Evolutionary conservation across 35 echinoderm and acorn worm genomes (phyloP).

Genomic region (Heliocidaris erythrogramma): DNA sequence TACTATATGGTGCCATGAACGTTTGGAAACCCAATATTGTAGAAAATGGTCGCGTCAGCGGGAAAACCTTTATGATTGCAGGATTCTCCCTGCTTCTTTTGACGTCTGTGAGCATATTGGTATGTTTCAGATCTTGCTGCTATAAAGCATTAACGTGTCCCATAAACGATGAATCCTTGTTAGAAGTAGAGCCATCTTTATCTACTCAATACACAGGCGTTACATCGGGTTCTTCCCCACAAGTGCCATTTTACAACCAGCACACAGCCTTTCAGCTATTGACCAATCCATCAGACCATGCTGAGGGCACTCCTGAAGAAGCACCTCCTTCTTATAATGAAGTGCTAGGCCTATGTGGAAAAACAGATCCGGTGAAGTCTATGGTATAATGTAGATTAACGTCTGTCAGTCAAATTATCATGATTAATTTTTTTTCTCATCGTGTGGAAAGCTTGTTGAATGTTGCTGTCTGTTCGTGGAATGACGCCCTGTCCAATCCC

Average conservation of each 20-base stretch:
- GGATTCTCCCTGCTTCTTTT: background rate
- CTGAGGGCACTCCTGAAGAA: background rate
- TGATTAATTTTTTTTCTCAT: too few species aligned
- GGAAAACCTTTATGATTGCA: background rate
- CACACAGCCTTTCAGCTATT: background rate
- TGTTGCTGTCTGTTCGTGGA: too few species aligned
- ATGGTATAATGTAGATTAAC: too few species aligned
- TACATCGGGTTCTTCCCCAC: background rate
- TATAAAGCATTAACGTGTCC: background rate
- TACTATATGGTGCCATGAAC: background rate
- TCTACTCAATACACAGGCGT: background rate
- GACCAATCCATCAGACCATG: background rate
- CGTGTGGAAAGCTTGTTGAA: too few species aligned
- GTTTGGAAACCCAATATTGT: background rate
- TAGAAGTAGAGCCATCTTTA: background rate
- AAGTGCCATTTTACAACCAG: background rate
- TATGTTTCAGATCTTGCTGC: background rate
- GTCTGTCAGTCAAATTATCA: too few species aligned
- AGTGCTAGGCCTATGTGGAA: background rate
- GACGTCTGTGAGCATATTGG: background rate
- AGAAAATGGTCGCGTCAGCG: background rate
- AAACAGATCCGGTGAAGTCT: background rate
- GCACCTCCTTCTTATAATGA: background rate
- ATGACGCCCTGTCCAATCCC: too few species aligned
- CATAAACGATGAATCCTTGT: background rate